phyloP scores from a whole-genome alignment of 2,797 vertebrate species.

The Chromis chromis region DNA sequence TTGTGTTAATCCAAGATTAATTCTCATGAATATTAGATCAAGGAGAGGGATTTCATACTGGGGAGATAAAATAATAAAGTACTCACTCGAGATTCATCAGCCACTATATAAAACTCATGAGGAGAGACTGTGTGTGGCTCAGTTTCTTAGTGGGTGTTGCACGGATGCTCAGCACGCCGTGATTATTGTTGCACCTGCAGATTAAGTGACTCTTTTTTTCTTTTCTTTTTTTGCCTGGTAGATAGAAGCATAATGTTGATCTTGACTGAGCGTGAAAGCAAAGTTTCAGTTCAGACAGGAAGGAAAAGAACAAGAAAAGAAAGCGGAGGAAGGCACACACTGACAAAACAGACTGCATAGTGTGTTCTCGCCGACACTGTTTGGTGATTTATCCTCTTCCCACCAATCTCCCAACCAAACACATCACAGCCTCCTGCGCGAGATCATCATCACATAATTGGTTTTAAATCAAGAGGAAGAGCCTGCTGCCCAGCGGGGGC shows the following conservation, averaged over 20 bases:
- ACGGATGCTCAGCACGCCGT: conserved; percentile 2
- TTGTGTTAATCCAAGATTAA: conserved; percentile 81
- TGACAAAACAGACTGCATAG: conserved; percentile 11
- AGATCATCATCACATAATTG: conserved; percentile 79
- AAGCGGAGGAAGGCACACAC: neutral
- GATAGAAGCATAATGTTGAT: conserved; percentile 17
- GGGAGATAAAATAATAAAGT: conserved; percentile 65
- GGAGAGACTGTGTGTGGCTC: conserved; percentile 24
- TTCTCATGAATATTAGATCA: conserved; percentile 79
- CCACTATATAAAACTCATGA: conserved; percentile 45
- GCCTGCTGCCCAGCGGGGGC: conserved; percentile 42
- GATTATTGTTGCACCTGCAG: conserved; percentile 24
- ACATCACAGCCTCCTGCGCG: conserved; percentile 51
- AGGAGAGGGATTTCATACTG: conserved; percentile 63
- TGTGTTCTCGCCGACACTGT: conserved; percentile 5
- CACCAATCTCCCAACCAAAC: conserved; percentile 43
- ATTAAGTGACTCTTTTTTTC: conserved; percentile 16
- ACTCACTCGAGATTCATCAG: conserved; percentile 56
- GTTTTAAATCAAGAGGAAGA: conserved; percentile 80
- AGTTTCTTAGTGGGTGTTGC: conserved; percentile 22
- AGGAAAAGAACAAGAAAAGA: conserved; percentile 7
- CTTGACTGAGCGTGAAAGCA: conserved; percentile 15
- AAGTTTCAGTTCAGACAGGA: conserved; percentile 7
- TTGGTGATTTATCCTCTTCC: conserved; percentile 61
- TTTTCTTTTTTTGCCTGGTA: conserved; percentile 12